Conservation (phyloP, 1,140 invertebrate species). For the Cydia fagiglandana region DNA sequence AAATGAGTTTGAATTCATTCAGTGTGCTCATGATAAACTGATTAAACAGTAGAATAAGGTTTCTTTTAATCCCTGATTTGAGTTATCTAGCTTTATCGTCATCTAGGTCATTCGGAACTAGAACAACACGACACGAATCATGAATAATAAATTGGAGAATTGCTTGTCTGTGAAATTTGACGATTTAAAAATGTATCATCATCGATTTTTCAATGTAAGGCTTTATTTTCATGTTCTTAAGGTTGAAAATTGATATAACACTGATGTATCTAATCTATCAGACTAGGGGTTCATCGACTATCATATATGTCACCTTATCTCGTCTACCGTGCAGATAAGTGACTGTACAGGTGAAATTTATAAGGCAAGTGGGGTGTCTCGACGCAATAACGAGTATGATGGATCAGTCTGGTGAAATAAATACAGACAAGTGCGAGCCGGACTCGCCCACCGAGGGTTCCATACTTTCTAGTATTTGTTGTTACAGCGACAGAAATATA, state of each 20-base stretch:
- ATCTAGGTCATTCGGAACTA: background rate
- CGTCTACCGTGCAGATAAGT: background rate
- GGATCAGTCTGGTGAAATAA: background rate
- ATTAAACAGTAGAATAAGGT: background rate
- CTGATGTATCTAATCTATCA: background rate
- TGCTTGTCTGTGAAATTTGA: background rate
- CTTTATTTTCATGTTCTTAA: background rate
- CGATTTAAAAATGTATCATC: background rate
- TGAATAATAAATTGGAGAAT: conserved; percentile 2
- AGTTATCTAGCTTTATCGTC: background rate
- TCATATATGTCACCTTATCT: conserved; percentile 24
- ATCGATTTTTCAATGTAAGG: background rate
- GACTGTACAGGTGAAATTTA: background rate
- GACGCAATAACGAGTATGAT: background rate
- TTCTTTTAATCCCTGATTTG: background rate
- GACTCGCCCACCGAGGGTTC: too few relatives aligned
- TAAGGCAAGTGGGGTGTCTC: background rate
- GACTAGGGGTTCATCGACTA: background rate
- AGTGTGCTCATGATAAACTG: conserved; percentile 14
- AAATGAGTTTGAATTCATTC: background rate
- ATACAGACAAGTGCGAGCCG: too few relatives aligned
- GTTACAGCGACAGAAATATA: too few relatives aligned
- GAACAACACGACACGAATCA: background rate
- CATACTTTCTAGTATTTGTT: too few relatives aligned
- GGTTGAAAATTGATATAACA: background rate